Percentiles rank a stretch among this genome's conserved stretches.
Evolutionary conservation across 2,797 vertebrate species (phyloP).

Genomic region (Neostethus bicornis): DNA sequence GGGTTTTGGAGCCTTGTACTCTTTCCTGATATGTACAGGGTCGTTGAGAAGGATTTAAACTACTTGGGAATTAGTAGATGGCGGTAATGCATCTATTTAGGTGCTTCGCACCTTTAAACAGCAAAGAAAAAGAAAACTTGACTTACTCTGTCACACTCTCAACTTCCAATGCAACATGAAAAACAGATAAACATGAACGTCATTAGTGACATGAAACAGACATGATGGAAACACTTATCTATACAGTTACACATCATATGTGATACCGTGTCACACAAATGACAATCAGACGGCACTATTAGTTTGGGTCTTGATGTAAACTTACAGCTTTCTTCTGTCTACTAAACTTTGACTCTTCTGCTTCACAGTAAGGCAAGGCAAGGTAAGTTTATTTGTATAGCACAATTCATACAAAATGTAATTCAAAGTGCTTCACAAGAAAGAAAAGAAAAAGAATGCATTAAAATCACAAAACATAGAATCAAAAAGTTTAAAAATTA

Average conservation of each 20-base stretch:
- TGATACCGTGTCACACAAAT: neutral
- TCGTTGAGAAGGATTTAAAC: too few species aligned
- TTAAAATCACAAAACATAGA: too few species aligned
- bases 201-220: constrained; percentile 5
- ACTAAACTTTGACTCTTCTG: neutral
- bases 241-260: neutral
- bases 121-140: constrained; percentile 17
- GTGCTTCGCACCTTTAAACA: too few species aligned
- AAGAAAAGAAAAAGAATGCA: too few species aligned
- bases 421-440: too few species aligned
- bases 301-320: constrained; percentile 1
- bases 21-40: too few species aligned
- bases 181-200: constrained; percentile 32
- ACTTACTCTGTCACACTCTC: constrained; percentile 71
- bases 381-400: too few species aligned
- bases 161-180: constrained; percentile 54
- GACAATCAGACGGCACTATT: neutral
- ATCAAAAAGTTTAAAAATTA: too few species aligned
- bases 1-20: too few species aligned
- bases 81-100: too few species aligned
- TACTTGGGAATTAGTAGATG: too few species aligned
- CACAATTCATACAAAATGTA: too few species aligned
- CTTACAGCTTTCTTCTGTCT: constrained; percentile 20
- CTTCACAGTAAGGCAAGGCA: neutral
- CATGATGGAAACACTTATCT: neutral